phyloP scores from a whole-genome alignment of 2,797 vertebrate genomes.

The Diplodus sargus region DNA sequence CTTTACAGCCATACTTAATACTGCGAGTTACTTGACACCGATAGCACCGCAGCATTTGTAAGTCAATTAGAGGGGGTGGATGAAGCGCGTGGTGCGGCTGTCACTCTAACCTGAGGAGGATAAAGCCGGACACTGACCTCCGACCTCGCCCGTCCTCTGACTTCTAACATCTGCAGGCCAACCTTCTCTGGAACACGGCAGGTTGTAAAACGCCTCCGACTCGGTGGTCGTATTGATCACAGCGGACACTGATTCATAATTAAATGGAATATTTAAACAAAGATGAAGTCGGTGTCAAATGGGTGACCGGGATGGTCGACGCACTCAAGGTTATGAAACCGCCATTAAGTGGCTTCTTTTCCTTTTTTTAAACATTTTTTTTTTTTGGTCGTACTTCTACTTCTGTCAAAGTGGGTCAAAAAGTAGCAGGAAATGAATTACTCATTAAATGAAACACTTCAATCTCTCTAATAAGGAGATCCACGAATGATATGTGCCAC shows the following conservation, averaged over 20 bases:
- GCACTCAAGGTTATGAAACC: slow-evolving; percentile 63
- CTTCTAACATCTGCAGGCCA: slow-evolving; percentile 60
- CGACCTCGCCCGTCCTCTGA: slow-evolving; percentile 58
- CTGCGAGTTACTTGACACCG: slow-evolving; percentile 70
- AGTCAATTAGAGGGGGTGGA: slow-evolving; percentile 77
- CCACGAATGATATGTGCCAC: slow-evolving; percentile 75
- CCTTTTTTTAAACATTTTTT: neutral
- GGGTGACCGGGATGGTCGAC: neutral
- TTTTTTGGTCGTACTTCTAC: slow-evolving; percentile 34
- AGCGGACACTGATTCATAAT: slow-evolving; percentile 56
- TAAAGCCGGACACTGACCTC: slow-evolving; percentile 72
- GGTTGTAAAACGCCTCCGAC: slow-evolving; percentile 35
- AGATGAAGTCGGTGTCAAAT: slow-evolving; percentile 53
- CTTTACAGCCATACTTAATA: slow-evolving; percentile 72
- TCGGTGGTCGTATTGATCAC: slow-evolving; percentile 54
- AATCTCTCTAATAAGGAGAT: slow-evolving; percentile 77
- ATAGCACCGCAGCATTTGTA: slow-evolving; percentile 69
- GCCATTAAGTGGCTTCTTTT: slow-evolving; percentile 49
- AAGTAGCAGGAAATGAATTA: slow-evolving; percentile 77
- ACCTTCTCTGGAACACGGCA: slow-evolving; percentile 10
- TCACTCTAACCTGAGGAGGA: slow-evolving; percentile 64
- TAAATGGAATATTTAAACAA: slow-evolving; percentile 57
- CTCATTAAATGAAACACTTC: slow-evolving; percentile 81
- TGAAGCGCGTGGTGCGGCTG: slow-evolving; percentile 52
- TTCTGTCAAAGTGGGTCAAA: slow-evolving; percentile 77